Base-by-base conservation (phyloP, 2,888 invertebrate species). In the Epinotia nisella region DNA sequence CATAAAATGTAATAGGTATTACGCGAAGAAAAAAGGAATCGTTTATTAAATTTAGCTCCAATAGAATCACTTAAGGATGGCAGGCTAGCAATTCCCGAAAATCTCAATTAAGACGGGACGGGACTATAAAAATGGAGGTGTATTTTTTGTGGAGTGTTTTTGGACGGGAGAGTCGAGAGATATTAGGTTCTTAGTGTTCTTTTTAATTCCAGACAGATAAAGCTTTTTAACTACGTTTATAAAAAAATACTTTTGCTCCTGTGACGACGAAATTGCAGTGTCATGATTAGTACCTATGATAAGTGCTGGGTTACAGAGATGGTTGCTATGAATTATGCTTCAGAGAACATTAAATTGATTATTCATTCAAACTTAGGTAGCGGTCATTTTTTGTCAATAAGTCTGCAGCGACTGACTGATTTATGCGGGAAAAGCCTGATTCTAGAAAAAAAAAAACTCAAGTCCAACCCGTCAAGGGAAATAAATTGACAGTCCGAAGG, bases 81-180 rank as follows among this genome's bases (percentile, higher is more conserved):
- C 19, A 19, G 59, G 41, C n/a, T 45, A 53, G 53, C 59, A 59
- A 71, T 65, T 53, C 51, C 35, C 59, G 39, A 55, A 71, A 55
- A 53, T 5, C 41, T 56, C 41, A 67, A 71, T 71, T 65, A 65
- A 65, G 45, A 49, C 29, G 11, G 29, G 45, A 49, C 29, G 11
- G 29, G 7, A 29, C 29, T 71, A 15, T 29, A 55, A 67, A 60
- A 67, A 61, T 60, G 35, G 19, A 41, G 10, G 21, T 60, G 60
- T 71, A 71, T 66, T 71, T 71, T 60, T 66, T 21, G 49, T 19
- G 35, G 13, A 65, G 35, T 58, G 39, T 59, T 59, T 65, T 65
- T 17, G 15, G 1, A 24, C 68, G 49, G n/a, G 49, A 49, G 45
- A 58, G 1, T 17, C 68, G 49, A 7, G 49, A 49, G 45, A 58